Evolutionary conservation across 1,140 invertebrate species (phyloP).

Genomic region (Drosophila paulistorum): DNA sequence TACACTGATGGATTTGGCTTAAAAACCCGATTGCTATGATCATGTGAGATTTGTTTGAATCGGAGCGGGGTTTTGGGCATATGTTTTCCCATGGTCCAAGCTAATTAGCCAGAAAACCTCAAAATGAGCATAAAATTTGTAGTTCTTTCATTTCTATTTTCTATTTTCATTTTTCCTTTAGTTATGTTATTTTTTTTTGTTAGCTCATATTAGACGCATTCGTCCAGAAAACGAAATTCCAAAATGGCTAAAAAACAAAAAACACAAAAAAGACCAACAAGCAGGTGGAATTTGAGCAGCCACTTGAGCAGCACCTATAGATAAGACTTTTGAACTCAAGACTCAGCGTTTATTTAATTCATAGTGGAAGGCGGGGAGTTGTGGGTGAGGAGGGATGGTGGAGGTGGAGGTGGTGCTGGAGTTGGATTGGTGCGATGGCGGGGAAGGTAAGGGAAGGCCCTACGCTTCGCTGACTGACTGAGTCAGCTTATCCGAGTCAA

Average conservation of each 20-base stretch:
- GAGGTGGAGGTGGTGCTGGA: background rate
- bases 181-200: conserved; percentile 37
- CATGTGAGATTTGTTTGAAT: too few species aligned
- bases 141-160: too few species aligned
- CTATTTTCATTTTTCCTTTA: too few species aligned
- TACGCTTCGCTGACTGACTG: conserved; percentile 68
- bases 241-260: conserved; percentile 58
- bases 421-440: background rate
- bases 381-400: background rate
- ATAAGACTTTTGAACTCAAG: conserved; percentile 58
- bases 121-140: too few species aligned
- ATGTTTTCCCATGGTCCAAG: too few species aligned
- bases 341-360: conserved; percentile 53
- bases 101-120: too few species aligned
- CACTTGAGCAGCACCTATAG: conserved; percentile 24
- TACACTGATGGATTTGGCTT: background rate
- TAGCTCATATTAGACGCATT: conserved; percentile 78
- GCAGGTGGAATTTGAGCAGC: conserved; percentile 46
- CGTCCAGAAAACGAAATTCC: conserved; percentile 79
- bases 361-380: background rate
- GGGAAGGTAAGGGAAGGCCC: conserved; percentile 11
- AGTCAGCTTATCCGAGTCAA: conserved; percentile 58
- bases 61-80: too few species aligned
- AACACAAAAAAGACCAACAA: conserved; percentile 5
- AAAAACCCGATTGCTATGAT: background rate